Conservation (phyloP, 1,140 invertebrate species). For the Bathynomus jamesi region DNA sequence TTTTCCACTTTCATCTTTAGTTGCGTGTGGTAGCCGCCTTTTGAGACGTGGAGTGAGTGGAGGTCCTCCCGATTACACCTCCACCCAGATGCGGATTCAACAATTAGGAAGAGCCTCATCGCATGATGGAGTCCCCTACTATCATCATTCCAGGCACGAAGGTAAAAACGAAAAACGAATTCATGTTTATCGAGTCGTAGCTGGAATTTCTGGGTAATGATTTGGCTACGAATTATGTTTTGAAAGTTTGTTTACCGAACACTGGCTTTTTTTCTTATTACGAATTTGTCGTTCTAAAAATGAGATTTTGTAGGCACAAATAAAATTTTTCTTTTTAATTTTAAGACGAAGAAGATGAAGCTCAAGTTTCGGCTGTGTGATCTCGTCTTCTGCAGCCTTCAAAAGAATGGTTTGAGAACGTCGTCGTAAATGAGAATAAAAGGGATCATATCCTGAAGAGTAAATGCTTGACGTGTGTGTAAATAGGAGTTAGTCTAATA, state of each 20-base stretch:
- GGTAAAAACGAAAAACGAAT: too few species aligned
- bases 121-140: slow-evolving; percentile 61
- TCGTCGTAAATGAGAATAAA: too few species aligned
- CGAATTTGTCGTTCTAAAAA: background rate
- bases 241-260: too few species aligned
- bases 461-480: too few species aligned
- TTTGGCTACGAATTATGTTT: too few species aligned
- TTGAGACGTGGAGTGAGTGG: slow-evolving; percentile 30
- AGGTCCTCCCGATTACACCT: slow-evolving; percentile 61
- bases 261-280: background rate
- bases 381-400: too few species aligned
- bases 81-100: slow-evolving; percentile 68
- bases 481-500: too few species aligned
- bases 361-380: background rate
- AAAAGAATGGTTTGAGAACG: too few species aligned
- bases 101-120: slow-evolving; percentile 72
- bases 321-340: background rate
- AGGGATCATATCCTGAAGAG: too few species aligned
- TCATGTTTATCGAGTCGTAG: too few species aligned
- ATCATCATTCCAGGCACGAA: background rate
- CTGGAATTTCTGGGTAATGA: too few species aligned
- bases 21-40: background rate
- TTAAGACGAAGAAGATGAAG: background rate
- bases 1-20: slow-evolving; percentile 15
- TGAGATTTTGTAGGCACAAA: background rate